A percentile compares a stretch with the other conserved stretches of the same genome.
These are phyloP conservation scores for Deilephila porcellus DNA, from an alignment of 2,888 invertebrate species.

Conservation along the genomic window DNA sequence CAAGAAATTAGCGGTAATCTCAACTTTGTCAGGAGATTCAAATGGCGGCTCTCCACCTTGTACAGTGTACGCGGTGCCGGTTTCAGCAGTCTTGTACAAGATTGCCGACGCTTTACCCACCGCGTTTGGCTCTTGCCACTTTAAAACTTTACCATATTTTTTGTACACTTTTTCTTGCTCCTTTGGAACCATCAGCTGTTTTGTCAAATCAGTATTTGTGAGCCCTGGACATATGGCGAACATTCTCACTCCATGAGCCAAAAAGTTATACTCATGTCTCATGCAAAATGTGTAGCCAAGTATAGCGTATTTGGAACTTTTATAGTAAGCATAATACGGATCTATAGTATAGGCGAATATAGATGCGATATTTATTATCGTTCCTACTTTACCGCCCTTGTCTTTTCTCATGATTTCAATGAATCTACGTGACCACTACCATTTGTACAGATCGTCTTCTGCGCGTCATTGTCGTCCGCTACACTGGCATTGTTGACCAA, in stretches of 20 bases:
- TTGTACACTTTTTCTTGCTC: too few relatives aligned
- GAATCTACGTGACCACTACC: constrained; percentile 71
- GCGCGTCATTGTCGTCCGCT: constrained; percentile 44
- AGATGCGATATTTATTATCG: constrained; percentile 86
- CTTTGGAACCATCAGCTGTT: constrained; percentile 14
- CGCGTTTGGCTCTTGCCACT: constrained; percentile 42
- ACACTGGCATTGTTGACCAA: constrained; percentile 74
- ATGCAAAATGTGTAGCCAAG: constrained; percentile 74
- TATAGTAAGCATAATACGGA: constrained; percentile 35
- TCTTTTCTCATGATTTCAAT: constrained; percentile 82
- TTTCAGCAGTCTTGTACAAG: constrained; percentile 37
- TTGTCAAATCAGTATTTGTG: constrained; percentile 63
- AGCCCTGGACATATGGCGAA: constrained; percentile 78
- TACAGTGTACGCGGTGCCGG: constrained; percentile 37
- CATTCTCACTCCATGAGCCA: constrained; percentile 73
- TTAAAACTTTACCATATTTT: too few relatives aligned
- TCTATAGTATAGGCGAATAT: constrained; percentile 64
- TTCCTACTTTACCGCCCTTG: constrained; percentile 83
- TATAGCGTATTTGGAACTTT: constrained; percentile 64
- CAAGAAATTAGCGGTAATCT: neutral
- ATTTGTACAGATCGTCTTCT: constrained; percentile 59
- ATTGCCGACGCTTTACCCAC: constrained; percentile 40
- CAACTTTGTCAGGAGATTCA: neutral
- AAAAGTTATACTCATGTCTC: constrained; percentile 66
- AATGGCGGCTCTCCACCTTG: constrained; percentile 28